Conservation (phyloP, 2,797 vertebrate species). For the Menidia menidia region DNA sequence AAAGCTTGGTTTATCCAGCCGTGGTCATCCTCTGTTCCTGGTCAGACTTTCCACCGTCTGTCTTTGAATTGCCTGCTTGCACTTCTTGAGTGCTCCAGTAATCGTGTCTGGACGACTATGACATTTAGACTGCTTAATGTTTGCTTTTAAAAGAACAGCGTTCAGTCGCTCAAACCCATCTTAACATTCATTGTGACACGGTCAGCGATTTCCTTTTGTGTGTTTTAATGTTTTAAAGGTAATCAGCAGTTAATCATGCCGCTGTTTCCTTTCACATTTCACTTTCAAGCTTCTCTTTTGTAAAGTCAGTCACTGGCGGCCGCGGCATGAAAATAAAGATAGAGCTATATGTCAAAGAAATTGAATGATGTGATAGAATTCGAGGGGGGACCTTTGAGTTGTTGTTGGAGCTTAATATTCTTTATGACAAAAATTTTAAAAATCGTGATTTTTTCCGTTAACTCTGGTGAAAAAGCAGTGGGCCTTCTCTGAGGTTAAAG, state of each 20-base stretch:
- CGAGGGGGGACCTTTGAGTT: background rate
- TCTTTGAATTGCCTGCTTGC: conserved; percentile 65
- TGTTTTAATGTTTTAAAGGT: conserved; percentile 11
- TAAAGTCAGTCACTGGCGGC: background rate
- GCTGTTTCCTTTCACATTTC: background rate
- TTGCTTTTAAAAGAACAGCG: conserved; percentile 76
- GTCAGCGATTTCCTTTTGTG: conserved; percentile 28
- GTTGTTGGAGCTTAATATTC: background rate
- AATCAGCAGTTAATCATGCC: background rate
- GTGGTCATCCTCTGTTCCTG: conserved; percentile 64
- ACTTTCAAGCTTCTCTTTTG: background rate
- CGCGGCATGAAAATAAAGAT: background rate
- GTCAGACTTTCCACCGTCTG: conserved; percentile 57
- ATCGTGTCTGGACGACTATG: conserved; percentile 80
- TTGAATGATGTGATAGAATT: background rate
- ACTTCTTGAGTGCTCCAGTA: conserved; percentile 64
- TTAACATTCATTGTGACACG: conserved; percentile 44
- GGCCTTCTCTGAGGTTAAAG: no score
- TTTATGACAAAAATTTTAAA: background rate
- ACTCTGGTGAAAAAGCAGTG: no score
- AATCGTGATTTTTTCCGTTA: no score
- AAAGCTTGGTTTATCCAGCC: conserved; percentile 60
- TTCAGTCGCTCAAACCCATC: conserved; percentile 54
- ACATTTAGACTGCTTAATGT: conserved; percentile 73
- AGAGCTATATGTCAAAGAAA: background rate